These are phyloP conservation scores for Drosophila gaucha DNA, from an alignment of 2,888 invertebrate genomes.

Conservation along the genomic window DNA sequence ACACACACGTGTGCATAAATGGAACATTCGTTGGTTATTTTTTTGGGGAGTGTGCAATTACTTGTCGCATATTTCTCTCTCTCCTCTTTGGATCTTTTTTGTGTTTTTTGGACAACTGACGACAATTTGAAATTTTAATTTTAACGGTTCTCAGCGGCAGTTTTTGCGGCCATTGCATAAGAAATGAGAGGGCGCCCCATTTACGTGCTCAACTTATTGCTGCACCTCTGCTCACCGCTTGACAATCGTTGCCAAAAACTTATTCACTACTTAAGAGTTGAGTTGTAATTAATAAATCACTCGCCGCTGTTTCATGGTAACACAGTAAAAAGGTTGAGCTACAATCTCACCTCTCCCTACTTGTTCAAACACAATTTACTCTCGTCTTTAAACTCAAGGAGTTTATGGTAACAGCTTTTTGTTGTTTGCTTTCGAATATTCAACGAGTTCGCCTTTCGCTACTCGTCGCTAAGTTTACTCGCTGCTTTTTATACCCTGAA, in stretches of 20 bases:
- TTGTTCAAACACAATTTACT: not conserved
- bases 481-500: no score
- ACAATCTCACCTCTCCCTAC: not conserved
- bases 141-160: conserved; percentile 39
- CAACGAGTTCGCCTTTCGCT: no score
- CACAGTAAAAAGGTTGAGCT: no score
- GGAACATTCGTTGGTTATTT: conserved; percentile 42
- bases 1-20: conserved; percentile 31
- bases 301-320: not conserved
- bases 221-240: not conserved
- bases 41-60: conserved; percentile 39
- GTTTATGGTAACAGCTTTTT: no score
- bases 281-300: not conserved
- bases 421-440: not conserved
- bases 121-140: conserved; percentile 47
- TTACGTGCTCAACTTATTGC: conserved; percentile 12
- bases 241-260: not conserved
- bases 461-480: not conserved
- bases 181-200: conserved; percentile 13
- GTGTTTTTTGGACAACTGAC: conserved; percentile 17
- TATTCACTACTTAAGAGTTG: not conserved
- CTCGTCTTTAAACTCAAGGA: no score
- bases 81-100: conserved; percentile 3
- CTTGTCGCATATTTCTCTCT: conserved; percentile 21
- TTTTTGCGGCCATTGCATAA: conserved; percentile 31